Percentiles rank a stretch among this genome's conserved stretches.
phyloP scores from a whole-genome alignment of 1,140 invertebrate genomes.

The Lepidurus couesii region DNA sequence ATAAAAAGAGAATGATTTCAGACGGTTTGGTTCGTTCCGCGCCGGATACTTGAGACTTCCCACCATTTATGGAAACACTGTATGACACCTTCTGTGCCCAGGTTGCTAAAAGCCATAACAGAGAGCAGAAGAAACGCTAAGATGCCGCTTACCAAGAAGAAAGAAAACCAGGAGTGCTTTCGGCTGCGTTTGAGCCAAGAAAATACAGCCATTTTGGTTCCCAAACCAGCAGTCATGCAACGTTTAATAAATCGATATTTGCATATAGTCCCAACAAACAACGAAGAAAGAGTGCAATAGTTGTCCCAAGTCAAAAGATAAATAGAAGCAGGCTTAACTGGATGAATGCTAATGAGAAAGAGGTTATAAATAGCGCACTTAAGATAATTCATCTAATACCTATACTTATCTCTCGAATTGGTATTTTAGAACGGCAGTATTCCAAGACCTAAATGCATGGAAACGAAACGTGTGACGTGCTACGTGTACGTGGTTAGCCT shows the following conservation, averaged over 20 bases:
- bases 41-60: neutral
- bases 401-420: too few relatives aligned
- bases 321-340: neutral
- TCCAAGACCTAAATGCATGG: too few relatives aligned
- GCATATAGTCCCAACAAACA: neutral
- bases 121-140: neutral
- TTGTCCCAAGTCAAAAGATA: neutral
- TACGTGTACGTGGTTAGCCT: too few relatives aligned
- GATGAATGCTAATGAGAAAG: neutral
- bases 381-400: neutral
- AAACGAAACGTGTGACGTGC: too few relatives aligned
- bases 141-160: neutral
- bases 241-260: neutral
- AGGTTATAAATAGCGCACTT: neutral
- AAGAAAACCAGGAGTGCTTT: neutral
- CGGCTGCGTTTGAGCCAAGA: neutral
- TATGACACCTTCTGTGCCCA: conserved; percentile 2
- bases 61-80: neutral
- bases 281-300: neutral
- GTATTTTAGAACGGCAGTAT: too few relatives aligned
- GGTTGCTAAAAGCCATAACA: neutral
- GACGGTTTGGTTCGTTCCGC: neutral
- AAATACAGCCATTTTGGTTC: neutral
- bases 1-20: neutral
- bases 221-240: neutral